Percentiles rank a stretch among this genome's conserved stretches.
Conservation (phyloP, 2,888 invertebrate species). For the Hypsopygia costalis region DNA sequence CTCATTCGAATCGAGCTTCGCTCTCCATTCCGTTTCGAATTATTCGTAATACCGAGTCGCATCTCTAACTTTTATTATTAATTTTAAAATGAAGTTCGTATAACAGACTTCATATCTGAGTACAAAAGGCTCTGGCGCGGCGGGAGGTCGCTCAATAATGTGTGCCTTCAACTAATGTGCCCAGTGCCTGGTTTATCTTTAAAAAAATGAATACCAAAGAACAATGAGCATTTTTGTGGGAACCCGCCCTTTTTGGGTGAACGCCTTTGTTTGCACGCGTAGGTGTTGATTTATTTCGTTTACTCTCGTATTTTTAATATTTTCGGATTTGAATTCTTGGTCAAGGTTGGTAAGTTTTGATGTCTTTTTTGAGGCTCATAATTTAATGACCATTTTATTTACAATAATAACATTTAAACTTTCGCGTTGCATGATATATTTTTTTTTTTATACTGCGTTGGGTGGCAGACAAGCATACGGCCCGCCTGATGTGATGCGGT, state of each 20-base stretch:
- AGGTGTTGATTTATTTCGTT: slow-evolving; percentile 41
- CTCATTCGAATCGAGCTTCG: too few species aligned
- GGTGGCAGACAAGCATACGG: too few species aligned
- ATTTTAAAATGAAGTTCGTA: slow-evolving; percentile 7
- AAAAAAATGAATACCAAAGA: slow-evolving; percentile 30
- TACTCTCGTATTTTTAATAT: slow-evolving; percentile 10
- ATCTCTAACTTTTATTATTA: background rate
- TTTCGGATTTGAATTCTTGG: slow-evolving; percentile 1
- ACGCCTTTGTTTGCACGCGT: slow-evolving; percentile 22
- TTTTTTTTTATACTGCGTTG: too few species aligned
- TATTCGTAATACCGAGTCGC: too few species aligned
- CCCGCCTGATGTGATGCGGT: background rate
- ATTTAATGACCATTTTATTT: too few species aligned
- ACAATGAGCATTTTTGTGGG: slow-evolving; percentile 32
- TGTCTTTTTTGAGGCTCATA: too few species aligned
- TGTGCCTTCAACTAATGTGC: slow-evolving; percentile 28
- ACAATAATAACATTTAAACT: too few species aligned
- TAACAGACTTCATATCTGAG: slow-evolving; percentile 18
- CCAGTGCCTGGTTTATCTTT: slow-evolving; percentile 27
- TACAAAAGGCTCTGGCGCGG: slow-evolving; percentile 20
- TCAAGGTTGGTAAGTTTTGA: slow-evolving; percentile 1
- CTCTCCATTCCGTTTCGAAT: too few species aligned
- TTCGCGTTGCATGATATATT: too few species aligned
- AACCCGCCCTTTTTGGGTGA: slow-evolving; percentile 13
- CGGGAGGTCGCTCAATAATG: slow-evolving; percentile 34